These are phyloP conservation scores for Neodiprion pinetum DNA, from an alignment of 1,140 invertebrate genomes.

Conservation along the genomic window DNA sequence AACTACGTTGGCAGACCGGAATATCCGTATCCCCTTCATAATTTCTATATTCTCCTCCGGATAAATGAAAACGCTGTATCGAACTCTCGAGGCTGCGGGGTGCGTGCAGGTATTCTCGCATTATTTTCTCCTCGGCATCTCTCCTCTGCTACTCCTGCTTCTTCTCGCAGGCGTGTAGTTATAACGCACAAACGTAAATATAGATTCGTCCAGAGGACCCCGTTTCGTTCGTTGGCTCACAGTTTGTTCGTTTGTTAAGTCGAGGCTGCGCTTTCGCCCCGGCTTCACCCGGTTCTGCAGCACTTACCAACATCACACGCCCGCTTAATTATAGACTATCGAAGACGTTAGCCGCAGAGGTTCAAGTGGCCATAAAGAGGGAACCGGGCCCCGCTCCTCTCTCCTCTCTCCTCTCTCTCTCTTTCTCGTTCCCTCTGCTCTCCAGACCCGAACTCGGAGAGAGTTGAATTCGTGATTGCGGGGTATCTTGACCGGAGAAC, in stretches of 20 bases:
- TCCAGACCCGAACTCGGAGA: not conserved
- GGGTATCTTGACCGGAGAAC: not conserved
- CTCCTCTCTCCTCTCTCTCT: conserved; percentile 3
- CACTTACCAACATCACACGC: conserved; percentile 3
- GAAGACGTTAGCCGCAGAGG: not conserved
- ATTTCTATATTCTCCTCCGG: too few species aligned
- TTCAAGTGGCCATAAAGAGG: conserved; percentile 7
- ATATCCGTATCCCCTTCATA: too few species aligned
- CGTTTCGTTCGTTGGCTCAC: not conserved
- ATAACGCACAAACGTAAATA: not conserved
- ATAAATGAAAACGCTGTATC: too few species aligned
- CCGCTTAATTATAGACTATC: conserved; percentile 3
- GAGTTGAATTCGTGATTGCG: not conserved
- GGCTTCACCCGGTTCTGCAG: not conserved
- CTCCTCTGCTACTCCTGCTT: too few species aligned
- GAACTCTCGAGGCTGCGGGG: too few species aligned
- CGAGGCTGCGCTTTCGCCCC: not conserved
- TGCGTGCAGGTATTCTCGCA: too few species aligned
- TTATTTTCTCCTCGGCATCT: too few species aligned
- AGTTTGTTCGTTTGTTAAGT: not conserved
- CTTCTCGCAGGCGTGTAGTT: too few species aligned
- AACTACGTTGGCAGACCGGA: too few species aligned
- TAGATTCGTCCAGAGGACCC: not conserved
- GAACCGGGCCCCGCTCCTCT: conserved; percentile 17
- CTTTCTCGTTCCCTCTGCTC: not conserved